Conservation (phyloP, 1,140 invertebrate genomes). For the Drosophila varians region DNA sequence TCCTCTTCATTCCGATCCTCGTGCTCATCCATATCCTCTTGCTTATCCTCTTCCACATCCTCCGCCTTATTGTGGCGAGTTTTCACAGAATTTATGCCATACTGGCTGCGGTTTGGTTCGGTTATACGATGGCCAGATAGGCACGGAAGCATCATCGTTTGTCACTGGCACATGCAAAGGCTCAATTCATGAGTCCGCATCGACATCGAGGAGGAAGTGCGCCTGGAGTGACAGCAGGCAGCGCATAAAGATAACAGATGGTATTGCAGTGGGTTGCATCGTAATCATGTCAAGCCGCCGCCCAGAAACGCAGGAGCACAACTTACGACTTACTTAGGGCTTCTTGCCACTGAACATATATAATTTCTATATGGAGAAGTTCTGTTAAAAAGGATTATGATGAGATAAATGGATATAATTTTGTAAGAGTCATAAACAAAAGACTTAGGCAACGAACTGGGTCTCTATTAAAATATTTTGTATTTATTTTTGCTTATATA, state of each 20-base stretch:
- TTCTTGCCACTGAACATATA: conserved; percentile 10
- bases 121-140: conserved; percentile 41
- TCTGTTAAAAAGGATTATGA: not conserved
- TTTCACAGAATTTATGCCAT: conserved; percentile 67
- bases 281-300: conserved; percentile 66
- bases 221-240: conserved; percentile 50
- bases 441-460: conserved; percentile 40
- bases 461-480: not conserved
- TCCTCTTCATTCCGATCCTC: not conserved
- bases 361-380: too few species aligned
- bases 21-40: not conserved
- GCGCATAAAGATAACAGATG: conserved; percentile 62
- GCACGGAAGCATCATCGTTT: conserved; percentile 69
- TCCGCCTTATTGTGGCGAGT: not conserved
- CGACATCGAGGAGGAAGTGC: conserved; percentile 55
- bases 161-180: conserved; percentile 49
- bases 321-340: conserved; percentile 44
- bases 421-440: conserved; percentile 15
- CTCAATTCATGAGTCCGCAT: conserved; percentile 51
- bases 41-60: not conserved
- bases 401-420: not conserved
- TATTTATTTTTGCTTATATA: too few species aligned
- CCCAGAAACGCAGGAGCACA: conserved; percentile 9
- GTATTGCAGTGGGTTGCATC: conserved; percentile 41
- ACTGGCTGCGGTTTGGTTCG: conserved; percentile 25